A percentile compares a stretch with the other conserved stretches of the same genome.
Conservation (phyloP, 2,113 vertebrate species). For the Xenopus laevis region DNA sequence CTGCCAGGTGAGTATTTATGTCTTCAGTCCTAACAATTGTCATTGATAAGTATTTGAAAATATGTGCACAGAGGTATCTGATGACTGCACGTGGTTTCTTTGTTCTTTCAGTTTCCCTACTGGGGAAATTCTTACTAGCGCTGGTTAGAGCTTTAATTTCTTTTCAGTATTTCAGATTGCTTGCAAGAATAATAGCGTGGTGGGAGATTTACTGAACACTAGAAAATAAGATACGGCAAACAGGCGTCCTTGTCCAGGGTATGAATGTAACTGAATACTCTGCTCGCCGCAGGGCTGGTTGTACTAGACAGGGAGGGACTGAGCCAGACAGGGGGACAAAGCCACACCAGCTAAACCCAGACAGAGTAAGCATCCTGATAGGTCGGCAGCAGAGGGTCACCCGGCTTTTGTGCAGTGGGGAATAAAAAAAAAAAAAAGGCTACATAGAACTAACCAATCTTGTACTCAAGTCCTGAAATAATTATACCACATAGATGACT, state of each 20-base stretch:
- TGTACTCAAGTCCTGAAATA: too few species aligned
- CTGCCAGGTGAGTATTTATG: conserved; percentile 30
- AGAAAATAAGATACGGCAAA: neutral
- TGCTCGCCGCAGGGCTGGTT: conserved; percentile 63
- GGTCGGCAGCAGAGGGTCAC: conserved; percentile 75
- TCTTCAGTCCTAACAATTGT: conserved; percentile 4
- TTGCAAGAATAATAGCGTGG: too few species aligned
- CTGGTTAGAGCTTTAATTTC: neutral
- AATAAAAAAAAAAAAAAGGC: neutral
- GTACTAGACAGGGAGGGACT: conserved; percentile 75
- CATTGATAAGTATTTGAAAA: conserved; percentile 6
- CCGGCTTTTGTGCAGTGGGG: conserved; percentile 72
- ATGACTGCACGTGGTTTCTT: conserved; percentile 28
- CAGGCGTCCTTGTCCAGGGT: conserved; percentile 2
- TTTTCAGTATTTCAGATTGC: neutral
- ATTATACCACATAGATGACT: too few species aligned
- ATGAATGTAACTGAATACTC: conserved; percentile 65
- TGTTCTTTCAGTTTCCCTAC: conserved; percentile 22
- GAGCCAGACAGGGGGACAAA: conserved; percentile 95
- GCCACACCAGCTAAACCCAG: conserved; percentile 78
- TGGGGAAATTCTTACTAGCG: neutral
- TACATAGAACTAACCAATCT: too few species aligned
- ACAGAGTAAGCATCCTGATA: conserved; percentile 80
- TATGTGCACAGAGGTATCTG: conserved; percentile 1
- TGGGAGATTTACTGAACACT: too few species aligned